Percentiles rank a stretch among this genome's conserved stretches.
phyloP scores from a whole-genome alignment of 1,140 invertebrate genomes.

The Zaprionus inermis region DNA sequence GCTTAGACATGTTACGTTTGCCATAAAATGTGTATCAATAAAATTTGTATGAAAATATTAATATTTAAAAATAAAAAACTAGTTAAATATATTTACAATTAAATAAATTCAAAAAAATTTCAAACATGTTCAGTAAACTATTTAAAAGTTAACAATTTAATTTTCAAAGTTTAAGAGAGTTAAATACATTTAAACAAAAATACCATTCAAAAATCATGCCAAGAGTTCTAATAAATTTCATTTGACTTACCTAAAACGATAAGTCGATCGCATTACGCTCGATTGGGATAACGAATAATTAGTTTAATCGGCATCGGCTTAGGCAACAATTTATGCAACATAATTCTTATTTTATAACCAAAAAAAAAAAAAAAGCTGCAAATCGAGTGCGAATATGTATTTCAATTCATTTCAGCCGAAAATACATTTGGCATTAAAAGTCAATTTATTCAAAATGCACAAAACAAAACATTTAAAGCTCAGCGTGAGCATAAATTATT shows the following conservation, averaged over 20 bases:
- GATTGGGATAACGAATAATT: neutral
- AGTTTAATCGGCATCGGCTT: constrained; percentile 9
- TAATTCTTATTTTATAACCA: constrained; percentile 5
- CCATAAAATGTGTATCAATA: too few relatives aligned
- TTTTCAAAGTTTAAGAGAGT: neutral
- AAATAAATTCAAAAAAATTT: too few relatives aligned
- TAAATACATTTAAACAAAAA: neutral
- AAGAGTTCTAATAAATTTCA: neutral
- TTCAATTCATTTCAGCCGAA: constrained; percentile 30
- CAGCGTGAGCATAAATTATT: constrained; percentile 32
- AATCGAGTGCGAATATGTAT: constrained; percentile 36
- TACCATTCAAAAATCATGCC: neutral
- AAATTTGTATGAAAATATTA: too few relatives aligned
- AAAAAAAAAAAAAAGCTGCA: neutral
- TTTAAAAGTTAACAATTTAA: too few relatives aligned
- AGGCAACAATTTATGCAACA: constrained; percentile 3
- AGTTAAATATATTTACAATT: too few relatives aligned
- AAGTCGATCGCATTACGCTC: neutral
- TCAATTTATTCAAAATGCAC: constrained; percentile 33
- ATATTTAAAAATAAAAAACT: too few relatives aligned
- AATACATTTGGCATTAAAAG: constrained; percentile 38
- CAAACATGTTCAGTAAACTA: too few relatives aligned
- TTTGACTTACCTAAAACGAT: neutral
- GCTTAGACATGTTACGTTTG: too few relatives aligned
- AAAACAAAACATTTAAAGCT: constrained; percentile 32